Evolutionary conservation across 2,888 invertebrate genomes (phyloP).

Genomic region (Dorcus hopei): DNA sequence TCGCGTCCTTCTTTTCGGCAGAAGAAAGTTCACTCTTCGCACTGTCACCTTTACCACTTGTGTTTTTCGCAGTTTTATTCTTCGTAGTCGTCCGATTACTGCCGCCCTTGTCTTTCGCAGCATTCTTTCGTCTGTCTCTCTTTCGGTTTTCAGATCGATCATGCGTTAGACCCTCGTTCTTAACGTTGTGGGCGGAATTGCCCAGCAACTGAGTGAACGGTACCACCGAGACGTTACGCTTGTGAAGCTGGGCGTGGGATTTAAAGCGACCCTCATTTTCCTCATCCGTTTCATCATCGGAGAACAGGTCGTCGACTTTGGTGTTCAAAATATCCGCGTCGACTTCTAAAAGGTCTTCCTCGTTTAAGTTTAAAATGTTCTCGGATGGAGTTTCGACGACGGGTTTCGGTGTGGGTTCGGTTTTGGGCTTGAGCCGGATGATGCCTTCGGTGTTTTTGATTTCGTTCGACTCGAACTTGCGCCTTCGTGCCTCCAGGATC

Average conservation of each 20-base stretch:
- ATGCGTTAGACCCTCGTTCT: constrained; percentile 3
- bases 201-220: constrained; percentile 25
- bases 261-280: constrained; percentile 49
- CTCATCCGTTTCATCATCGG: constrained; percentile 45
- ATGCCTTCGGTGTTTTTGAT: constrained; percentile 51
- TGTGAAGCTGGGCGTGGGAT: constrained; percentile 22
- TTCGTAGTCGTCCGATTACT: no score
- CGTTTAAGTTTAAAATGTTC: constrained; percentile 18
- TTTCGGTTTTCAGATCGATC: constrained; percentile 3
- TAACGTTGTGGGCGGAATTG: constrained; percentile 12
- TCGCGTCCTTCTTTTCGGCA: constrained; percentile 4
- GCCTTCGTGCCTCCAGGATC: constrained; percentile 52
- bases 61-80: not conserved
- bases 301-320: constrained; percentile 44
- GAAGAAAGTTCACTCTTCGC: not conserved
- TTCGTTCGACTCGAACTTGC: constrained; percentile 54
- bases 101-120: no score
- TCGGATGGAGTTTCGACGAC: constrained; percentile 17
- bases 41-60: constrained; percentile 5
- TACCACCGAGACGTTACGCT: constrained; percentile 17
- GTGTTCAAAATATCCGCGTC: constrained; percentile 35
- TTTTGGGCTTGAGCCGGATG: constrained; percentile 48
- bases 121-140: not conserved
- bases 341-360: constrained; percentile 29
- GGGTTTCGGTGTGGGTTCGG: constrained; percentile 12